Evolutionary conservation across 1,140 invertebrate genomes (phyloP).

Genomic region (Cheumatopsyche charites): DNA sequence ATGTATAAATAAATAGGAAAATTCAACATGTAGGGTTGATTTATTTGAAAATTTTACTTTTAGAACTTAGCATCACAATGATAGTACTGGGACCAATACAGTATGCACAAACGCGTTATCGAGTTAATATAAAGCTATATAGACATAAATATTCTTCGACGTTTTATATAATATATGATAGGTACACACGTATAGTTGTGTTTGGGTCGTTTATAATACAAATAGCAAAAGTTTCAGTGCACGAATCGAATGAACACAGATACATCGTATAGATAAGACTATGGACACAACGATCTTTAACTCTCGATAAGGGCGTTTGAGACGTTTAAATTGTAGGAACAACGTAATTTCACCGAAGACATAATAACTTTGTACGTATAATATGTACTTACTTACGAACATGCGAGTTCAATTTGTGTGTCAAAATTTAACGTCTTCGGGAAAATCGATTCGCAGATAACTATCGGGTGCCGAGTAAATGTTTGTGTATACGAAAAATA

Average conservation of each 20-base stretch:
- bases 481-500: not conserved
- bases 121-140: not conserved
- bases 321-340: constrained; percentile 38
- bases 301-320: constrained; percentile 29
- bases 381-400: not conserved
- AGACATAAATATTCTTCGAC: too few relatives aligned
- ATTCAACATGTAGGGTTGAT: not conserved
- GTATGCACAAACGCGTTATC: not conserved
- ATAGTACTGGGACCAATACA: too few relatives aligned
- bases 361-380: constrained; percentile 21
- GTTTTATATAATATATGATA: not conserved
- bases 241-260: constrained; percentile 39
- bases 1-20: not conserved
- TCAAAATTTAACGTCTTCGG: constrained; percentile 2
- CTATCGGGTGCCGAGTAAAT: not conserved
- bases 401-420: constrained; percentile 24
- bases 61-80: not conserved
- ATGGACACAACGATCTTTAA: constrained; percentile 37
- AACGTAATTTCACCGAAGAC: constrained; percentile 31
- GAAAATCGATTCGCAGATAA: not conserved
- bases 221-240: constrained; percentile 39
- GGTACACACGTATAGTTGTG: constrained; percentile 13
- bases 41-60: not conserved
- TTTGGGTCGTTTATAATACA: constrained; percentile 30
- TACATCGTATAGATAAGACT: constrained; percentile 35